These are phyloP conservation scores for Neogale vison DNA, from an alignment of 2,113 vertebrate species.

Conservation along the genomic window DNA sequence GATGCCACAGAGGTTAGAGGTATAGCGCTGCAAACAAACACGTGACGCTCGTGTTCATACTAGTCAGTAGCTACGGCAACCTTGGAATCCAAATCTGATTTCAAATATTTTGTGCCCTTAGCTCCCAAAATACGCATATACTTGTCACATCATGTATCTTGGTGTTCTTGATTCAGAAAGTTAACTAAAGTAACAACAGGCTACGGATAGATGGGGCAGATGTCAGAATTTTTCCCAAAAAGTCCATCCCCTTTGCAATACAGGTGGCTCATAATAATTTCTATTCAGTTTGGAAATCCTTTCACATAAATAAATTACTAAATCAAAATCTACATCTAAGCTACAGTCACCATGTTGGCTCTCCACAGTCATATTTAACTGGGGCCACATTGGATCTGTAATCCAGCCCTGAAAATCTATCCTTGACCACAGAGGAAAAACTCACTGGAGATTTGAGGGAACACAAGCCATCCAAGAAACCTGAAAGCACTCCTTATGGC, in stretches of 20 bases:
- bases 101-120: conserved; percentile 45
- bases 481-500: not conserved
- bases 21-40: not conserved
- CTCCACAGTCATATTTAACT: not conserved
- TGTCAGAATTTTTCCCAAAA: not conserved
- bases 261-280: conserved; percentile 3
- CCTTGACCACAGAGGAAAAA: not conserved
- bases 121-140: not conserved
- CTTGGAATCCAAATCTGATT: not conserved
- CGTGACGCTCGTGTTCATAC: not conserved
- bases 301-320: conserved; percentile 25
- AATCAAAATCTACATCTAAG: conserved; percentile 35
- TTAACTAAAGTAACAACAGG: conserved; percentile 29
- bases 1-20: not conserved
- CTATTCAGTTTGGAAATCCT: not conserved
- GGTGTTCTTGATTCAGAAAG: not conserved
- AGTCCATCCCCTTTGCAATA: not conserved
- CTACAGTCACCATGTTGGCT: not conserved
- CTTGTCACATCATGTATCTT: not conserved
- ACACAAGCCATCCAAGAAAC: not conserved
- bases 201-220: not conserved
- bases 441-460: not conserved
- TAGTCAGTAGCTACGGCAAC: not conserved
- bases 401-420: conserved; percentile 4
- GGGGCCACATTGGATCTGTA: not conserved